phyloP scores from a whole-genome alignment of 2,888 invertebrate genomes.

The Cheilosia vulpina region DNA sequence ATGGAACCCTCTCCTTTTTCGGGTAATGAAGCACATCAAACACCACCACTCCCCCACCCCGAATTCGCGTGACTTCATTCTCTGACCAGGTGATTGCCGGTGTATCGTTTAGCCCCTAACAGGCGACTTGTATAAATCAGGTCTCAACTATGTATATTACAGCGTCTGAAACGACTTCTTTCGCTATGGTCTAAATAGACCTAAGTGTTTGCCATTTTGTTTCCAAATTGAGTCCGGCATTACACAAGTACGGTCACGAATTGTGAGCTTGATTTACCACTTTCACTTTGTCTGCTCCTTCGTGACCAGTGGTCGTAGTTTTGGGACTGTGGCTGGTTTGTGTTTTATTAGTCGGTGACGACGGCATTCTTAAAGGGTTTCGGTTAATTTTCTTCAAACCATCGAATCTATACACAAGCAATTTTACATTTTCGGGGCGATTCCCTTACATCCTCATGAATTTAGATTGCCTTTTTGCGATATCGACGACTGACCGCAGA shows the following conservation, averaged over 20 bases:
- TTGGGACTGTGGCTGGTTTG: background rate
- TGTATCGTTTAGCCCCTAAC: background rate
- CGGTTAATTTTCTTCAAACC: background rate
- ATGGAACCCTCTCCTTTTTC: background rate
- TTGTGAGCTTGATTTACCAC: constrained; percentile 23
- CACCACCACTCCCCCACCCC: background rate
- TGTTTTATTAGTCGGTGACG: background rate
- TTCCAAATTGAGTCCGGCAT: constrained; percentile 7
- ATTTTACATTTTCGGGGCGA: background rate
- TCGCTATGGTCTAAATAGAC: background rate
- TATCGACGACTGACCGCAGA: background rate
- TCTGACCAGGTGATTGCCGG: constrained; percentile 36
- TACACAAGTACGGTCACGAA: constrained; percentile 13
- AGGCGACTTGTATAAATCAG: background rate
- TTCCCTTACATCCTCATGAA: constrained; percentile 10
- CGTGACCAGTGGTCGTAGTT: constrained; percentile 20
- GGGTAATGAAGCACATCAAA: background rate
- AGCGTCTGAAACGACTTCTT: constrained; percentile 1
- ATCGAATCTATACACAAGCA: background rate
- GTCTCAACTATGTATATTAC: background rate
- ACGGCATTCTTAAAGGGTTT: background rate
- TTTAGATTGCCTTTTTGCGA: background rate
- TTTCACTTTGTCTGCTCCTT: constrained; percentile 11
- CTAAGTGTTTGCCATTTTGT: background rate
- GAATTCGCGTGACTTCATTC: constrained; percentile 30